Evolutionary conservation across 2,888 invertebrate genomes (phyloP), one percentile per base, ranked within the genome.

Genomic region (Callyntrura sp.): DNA sequence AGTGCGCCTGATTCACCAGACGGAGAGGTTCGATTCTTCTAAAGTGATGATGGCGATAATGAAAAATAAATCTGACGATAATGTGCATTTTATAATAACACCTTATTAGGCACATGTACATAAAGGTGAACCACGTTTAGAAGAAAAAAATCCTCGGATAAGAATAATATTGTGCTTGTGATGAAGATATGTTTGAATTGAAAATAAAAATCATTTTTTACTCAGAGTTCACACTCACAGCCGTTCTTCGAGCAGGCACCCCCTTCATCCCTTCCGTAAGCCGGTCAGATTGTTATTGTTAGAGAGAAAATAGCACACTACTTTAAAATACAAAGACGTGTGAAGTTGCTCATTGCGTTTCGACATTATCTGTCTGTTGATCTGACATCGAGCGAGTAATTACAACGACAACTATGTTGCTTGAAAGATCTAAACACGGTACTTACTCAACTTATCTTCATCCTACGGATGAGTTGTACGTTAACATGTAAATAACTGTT

Each of bases 401-500:
- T 65, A 28, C 65, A 65, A 28, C 2, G 65, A 65, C 35, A 17
- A 28, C 65, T 65, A 11, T 51, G n/a, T n/a, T 2, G 14, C 9
- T n/a, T 5, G 5, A 51, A 11, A 12, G 28, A 65, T 60, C 60
- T 20, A 60, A 20, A 65, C 65, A 65, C 65, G 14, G 65, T 28
- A 65, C 25, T 35, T 35, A 65, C 25, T 28, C 25, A 65, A 28
- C 25, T 65, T 28, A 65, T 65, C 35, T 65, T 65, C 35, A 65
- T 35, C 65, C 6, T n/a, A 28, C 12, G 25, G 65, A 65, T 35
- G 65, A 65, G 60, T 12, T 12, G 65, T 11, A 51, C 12, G 25
- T 51, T 51, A 48, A 78, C 20, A 17, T 82, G 45, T 48, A 60
- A 60, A 23, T 82, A 84, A 55, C 70, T 70, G 70, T 84, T 65